Evolutionary conservation across 2,113 vertebrate species (phyloP).

Genomic region (Dascyllus trimaculatus): DNA sequence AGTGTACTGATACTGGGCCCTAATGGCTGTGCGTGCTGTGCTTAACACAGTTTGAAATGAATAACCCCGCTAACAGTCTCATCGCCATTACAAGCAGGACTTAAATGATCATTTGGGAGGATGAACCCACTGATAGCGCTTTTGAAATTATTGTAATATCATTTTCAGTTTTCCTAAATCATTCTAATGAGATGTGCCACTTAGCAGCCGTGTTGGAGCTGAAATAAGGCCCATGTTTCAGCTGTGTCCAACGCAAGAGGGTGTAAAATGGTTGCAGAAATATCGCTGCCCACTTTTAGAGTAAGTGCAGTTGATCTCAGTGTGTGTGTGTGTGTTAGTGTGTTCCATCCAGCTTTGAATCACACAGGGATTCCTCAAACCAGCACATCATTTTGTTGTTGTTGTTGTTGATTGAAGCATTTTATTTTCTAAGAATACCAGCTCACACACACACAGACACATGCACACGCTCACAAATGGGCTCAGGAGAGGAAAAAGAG

Average conservation of each 20-base stretch:
- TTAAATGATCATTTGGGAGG: conserved; percentile 78
- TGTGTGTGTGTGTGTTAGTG: conserved; percentile 15
- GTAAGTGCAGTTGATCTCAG: conserved; percentile 41
- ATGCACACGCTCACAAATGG: conserved; percentile 47
- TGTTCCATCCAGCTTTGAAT: conserved; percentile 21
- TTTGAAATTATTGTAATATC: conserved; percentile 71
- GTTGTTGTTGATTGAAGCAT: conserved; percentile 72
- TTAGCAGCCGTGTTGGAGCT: conserved; percentile 61
- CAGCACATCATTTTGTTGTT: conserved; percentile 72
- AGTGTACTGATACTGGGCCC: conserved; percentile 55
- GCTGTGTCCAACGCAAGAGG: conserved; percentile 32
- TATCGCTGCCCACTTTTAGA: conserved; percentile 53
- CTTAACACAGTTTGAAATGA: conserved; percentile 85
- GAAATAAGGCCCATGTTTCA: conserved; percentile 46
- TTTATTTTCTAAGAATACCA: conserved; percentile 70
- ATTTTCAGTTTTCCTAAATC: conserved; percentile 77
- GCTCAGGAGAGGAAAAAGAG: conserved; percentile 57
- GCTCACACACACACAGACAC: conserved; percentile 10
- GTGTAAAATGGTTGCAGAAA: conserved; percentile 52
- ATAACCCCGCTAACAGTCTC: conserved; percentile 78
- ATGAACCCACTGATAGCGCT: conserved; percentile 72
- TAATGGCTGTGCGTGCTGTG: conserved; percentile 83
- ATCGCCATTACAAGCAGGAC: conserved; percentile 77
- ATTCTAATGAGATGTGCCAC: conserved; percentile 77
- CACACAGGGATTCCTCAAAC: conserved; percentile 46